Base-by-base conservation (phyloP, 2,888 invertebrate genomes). In the Drosophila mulleri region DNA sequence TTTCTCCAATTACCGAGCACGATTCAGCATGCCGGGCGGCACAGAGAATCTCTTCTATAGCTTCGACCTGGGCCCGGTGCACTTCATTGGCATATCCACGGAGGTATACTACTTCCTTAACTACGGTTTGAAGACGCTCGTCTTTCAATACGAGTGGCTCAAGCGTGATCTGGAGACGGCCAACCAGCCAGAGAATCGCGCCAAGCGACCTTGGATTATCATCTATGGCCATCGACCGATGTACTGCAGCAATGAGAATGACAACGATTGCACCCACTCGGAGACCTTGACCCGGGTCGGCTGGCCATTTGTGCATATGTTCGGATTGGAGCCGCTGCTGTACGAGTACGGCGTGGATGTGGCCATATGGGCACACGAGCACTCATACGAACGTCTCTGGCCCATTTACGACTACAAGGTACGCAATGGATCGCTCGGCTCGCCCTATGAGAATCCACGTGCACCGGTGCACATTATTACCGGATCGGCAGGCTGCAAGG, bases 351-450 rank as follows among this genome's bases (percentile, higher is more conserved):
- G 97, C 41, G 99, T 99, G 32, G 99, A 99, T 94, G 92, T 99
- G 62, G 96, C 96, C 91, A 94, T 99, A 50, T 99, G 98, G 98
- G 99, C 99, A 0, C 99, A 99, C 92, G 99, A 99, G 92, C 99
- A 99, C 93, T 97, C 97, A 7, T 99, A 99, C 92, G 99, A 99
- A 93, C 94, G 99, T 48, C 94, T 98, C 45, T 99, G 97, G 97
- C 99, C 99, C 11, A 95, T 99, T 65, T 99, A 97, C 93, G 95
- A 99, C 92, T 95, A 96, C 83, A 94, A 94, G 90, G 96, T 95
- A 0, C 95, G 94, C 90, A 96, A 96, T 91, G 96, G 95, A 23
- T 94, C 94, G 0, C 48, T 72, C 1, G 84, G 90, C 0, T 88
- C 93, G 4, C 95, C 95, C 0, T 95, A 95, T 76, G 92, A 91